Evolutionary conservation across 2,888 invertebrate species (phyloP).

Genomic region (Parnassius glacialis): DNA sequence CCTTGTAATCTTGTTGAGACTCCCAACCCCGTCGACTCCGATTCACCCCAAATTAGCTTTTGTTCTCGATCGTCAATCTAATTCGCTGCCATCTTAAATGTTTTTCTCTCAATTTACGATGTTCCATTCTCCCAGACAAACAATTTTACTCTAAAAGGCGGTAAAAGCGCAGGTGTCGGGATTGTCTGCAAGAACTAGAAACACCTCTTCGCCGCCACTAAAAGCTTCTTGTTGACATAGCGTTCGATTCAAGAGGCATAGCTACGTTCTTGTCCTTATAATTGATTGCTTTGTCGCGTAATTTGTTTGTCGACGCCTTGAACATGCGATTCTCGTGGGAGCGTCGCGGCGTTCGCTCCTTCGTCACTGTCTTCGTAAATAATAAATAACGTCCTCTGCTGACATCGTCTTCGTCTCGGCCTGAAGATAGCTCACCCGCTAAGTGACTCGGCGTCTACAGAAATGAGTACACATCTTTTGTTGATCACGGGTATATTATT

Average conservation of each 20-base stretch:
- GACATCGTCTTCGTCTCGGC: conserved; percentile 29
- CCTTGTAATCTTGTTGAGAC: conserved; percentile 74
- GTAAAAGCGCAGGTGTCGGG: conserved; percentile 53
- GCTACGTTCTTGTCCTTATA: conserved; percentile 73
- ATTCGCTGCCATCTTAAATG: conserved; percentile 61
- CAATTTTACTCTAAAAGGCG: conserved; percentile 49
- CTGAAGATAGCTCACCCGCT: conserved; percentile 29
- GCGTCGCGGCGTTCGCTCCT: conserved; percentile 54
- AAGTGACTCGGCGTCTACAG: conserved; percentile 46
- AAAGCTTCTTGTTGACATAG: conserved; percentile 79
- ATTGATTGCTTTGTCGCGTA: conserved; percentile 81
- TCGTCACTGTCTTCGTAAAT: conserved; percentile 70
- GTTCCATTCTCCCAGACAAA: conserved; percentile 48
- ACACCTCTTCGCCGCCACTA: conserved; percentile 63
- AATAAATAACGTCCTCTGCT: conserved; percentile 59
- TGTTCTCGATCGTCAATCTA: conserved; percentile 71
- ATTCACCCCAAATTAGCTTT: conserved; percentile 71
- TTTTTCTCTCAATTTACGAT: conserved; percentile 55
- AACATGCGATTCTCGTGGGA: conserved; percentile 67
- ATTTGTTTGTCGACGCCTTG: conserved; percentile 72
- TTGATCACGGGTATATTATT: conserved; percentile 1
- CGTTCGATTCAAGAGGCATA: conserved; percentile 72
- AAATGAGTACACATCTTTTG: conserved; percentile 5
- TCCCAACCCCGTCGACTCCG: conserved; percentile 67
- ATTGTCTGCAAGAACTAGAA: conserved; percentile 48